Evolutionary conservation across 2,797 vertebrate species (phyloP), one percentile per base, ranked within the genome.

Genomic region (Cuniculus paca): DNA sequence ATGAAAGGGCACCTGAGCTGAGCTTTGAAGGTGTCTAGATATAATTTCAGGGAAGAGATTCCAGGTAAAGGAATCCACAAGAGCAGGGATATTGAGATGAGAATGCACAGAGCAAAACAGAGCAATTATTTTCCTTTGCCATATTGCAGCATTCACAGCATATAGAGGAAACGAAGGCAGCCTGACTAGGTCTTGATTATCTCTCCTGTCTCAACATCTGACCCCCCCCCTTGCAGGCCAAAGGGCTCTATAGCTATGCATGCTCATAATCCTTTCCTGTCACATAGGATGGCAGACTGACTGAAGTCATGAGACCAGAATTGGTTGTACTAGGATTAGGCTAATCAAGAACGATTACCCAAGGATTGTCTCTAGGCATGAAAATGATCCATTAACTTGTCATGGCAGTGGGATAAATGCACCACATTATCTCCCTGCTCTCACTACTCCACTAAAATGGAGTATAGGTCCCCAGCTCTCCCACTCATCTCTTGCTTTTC

Each of bases 401-500:
- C 17, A 36, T 14, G 1, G 1, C 17, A 12, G 26, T 54, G 14
- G n/a, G 11, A 9, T n/a, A 16, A 54, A 36, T 10, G 0, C 17
- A 8, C 4, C 16, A 5, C 36, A 2, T 58, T 58, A 63, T 6
- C 58, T 60, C 34, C 20, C 17, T 0, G 10, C 19, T 86, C 84
- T 34, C 13, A 36, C 56, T 11, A 16, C 17, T 42, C 42, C 6
- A 3, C 36, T 5, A 31, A 17, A 36, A 26, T 10, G 4, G 3
- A 39, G 7, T 19, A 3, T 0, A 0, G 9, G 4, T 2, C 2
- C 2, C 12, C 0, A 0, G 8, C 50, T 82, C 8, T 61, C 48
- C 24, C 26, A 26, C 31, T 88, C 36, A 77, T 81, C 17, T 8
- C 0, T 2, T 85, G 63, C 16, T 90, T 81, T 88, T 54, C 48